These are phyloP conservation scores for Pocillopora meandrina DNA, from an alignment of 92 coral and sea anemone species.

Conservation along the genomic window DNA sequence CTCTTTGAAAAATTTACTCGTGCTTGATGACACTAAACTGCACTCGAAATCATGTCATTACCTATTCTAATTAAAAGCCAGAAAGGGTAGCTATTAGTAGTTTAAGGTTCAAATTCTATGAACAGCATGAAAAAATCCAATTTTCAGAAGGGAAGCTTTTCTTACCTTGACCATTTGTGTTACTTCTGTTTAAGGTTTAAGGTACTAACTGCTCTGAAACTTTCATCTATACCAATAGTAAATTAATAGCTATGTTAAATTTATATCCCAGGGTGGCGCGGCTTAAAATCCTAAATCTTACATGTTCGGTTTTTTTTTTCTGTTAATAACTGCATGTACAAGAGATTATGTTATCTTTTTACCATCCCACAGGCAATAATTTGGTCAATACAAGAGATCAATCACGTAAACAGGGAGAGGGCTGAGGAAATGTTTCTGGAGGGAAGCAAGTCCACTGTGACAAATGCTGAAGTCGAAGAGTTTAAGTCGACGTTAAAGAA, in stretches of 20 bases:
- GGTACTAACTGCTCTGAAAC: not conserved
- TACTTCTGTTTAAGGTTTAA: too few relatives aligned
- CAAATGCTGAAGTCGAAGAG: constrained; percentile 34
- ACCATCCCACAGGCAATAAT: constrained; percentile 70
- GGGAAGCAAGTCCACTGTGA: constrained; percentile 34
- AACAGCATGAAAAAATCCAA: not conserved
- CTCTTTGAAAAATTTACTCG: too few relatives aligned
- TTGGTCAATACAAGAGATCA: constrained; percentile 58
- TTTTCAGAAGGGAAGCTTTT: not conserved
- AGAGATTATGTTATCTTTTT: not conserved
- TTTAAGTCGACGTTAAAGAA: constrained; percentile 32
- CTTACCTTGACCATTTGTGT: not conserved
- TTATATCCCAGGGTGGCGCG: too few relatives aligned
- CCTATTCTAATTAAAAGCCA: too few relatives aligned
- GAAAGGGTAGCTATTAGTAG: too few relatives aligned
- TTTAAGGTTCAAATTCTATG: too few relatives aligned
- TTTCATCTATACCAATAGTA: too few relatives aligned
- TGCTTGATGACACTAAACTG: too few relatives aligned
- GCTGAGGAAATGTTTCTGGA: constrained; percentile 63
- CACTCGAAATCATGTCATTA: too few relatives aligned
- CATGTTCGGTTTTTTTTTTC: too few relatives aligned
- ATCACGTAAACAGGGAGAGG: constrained; percentile 43
- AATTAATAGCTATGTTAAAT: too few relatives aligned
- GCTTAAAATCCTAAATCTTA: too few relatives aligned
- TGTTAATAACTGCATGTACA: not conserved